Conservation (phyloP, 2,888 invertebrate genomes). For the Cosmopolites sordidus region DNA sequence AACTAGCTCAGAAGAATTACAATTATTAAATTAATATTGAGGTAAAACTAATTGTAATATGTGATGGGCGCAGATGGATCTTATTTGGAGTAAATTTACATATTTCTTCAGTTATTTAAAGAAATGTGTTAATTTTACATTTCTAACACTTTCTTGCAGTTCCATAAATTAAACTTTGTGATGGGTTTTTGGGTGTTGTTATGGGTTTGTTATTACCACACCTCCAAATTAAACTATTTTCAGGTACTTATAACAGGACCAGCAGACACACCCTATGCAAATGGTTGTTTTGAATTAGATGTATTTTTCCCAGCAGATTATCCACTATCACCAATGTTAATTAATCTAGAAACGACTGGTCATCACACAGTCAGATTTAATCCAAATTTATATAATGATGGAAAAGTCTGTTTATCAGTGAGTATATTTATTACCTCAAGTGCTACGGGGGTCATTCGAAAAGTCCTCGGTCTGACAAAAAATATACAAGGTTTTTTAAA, state of each 20-base stretch:
- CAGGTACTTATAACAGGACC: slow-evolving; percentile 55
- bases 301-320: slow-evolving; percentile 81
- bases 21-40: neutral
- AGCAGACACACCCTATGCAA: slow-evolving; percentile 86
- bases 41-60: no score
- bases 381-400: slow-evolving; percentile 92
- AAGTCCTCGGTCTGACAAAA: no score
- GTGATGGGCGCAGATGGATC: no score
- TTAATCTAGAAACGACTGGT: slow-evolving; percentile 86
- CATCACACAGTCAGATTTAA: slow-evolving; percentile 87
- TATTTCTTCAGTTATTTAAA: no score
- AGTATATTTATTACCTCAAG: slow-evolving; percentile 8
- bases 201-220: no score
- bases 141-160: no score
- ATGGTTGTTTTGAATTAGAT: slow-evolving; percentile 88
- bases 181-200: no score
- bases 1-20: slow-evolving; percentile 47
- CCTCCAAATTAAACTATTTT: no score
- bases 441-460: no score
- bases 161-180: no score
- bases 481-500: no score
- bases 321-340: slow-evolving; percentile 73
- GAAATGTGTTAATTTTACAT: neutral
- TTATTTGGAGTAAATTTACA: no score
- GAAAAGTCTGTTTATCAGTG: slow-evolving; percentile 88